Base-by-base conservation (phyloP, 30 jellyfish, hydroid and myxozoan species). In the Rhopilema esculentum region DNA sequence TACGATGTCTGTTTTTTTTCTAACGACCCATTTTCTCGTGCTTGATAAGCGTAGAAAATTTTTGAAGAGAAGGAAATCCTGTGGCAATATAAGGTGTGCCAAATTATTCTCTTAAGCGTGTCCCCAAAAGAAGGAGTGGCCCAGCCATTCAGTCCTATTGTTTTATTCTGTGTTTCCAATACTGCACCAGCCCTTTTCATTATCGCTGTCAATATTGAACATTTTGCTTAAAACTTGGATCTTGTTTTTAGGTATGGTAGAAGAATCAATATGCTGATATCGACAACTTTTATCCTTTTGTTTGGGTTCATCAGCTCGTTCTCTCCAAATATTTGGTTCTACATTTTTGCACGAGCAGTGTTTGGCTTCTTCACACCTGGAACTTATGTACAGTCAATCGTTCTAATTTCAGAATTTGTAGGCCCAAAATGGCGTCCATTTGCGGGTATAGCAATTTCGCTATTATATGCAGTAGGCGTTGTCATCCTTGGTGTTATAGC, bases 341-440 rank as follows among this genome's bases (percentile, higher is more conserved):
- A 24, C 67, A 26, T 66, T 21, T 0, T 81, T 25, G 19, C 88
- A 21, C 68, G 94, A 17, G 28, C 69, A 8, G 8, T 80, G 16
- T 86, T 89, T 27, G 97, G 97, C 0, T 89, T 89, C 27, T 89
- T 89, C 78, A 68, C 22, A 16, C 97, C 97, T 32, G 97, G 97
- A n/a, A 19, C 72, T 26, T 25, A 8, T 8, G 69, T 82, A 0
- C 90, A 82, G 31, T 80, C 83, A 90, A 80, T 89, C 69, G 63
- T 82, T 16, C 19, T 89, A 48, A 27, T 69, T 0, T 50, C 83
- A 22, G 97, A 89, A 57, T 23, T 77, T 23, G 94, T 82, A 1
- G 95, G 94, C 1, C 66, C 89, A 9, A 81, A 86, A 65, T 75
- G 20, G 50, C 72, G 97, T 29, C 97, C 97, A 50, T 16, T 81